Evolutionary conservation across 2,113 vertebrate species (phyloP), one percentile per base, ranked within the genome.

Genomic region (Cyprinodon variegatus): DNA sequence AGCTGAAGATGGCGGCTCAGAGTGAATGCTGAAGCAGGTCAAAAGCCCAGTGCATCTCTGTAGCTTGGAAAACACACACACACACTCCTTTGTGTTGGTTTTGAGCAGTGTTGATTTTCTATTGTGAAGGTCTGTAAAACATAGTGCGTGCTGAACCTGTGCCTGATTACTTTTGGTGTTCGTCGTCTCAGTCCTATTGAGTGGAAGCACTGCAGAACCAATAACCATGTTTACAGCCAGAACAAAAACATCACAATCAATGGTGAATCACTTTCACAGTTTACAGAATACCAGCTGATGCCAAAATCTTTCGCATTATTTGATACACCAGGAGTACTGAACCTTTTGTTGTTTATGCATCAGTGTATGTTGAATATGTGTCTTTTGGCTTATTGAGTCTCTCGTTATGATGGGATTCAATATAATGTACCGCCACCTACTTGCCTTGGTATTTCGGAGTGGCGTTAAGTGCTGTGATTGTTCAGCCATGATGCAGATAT

Each of bases 241-340:
- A 83, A 77, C 82, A 71, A 79, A 83, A 79, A 83, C 69, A 65
- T 80, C 74, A 68, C 67, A 79, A 69, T 61, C 41, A 36, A 78
- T 50, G 64, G 79, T 78, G 80, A 88, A 68, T 72, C 60, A 72
- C 53, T 37, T 80, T 89, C 89, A 87, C 88, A 79, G 89, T 92
- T 92, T 92, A 92, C 92, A 92, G 81, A 72, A 88, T 77, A 90
- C 91, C 92, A 93, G 92, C 93, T 89, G 85, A 92, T 65, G 79
- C 91, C 91, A 93, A 92, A 92, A 91, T 71, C 70, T 83, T 85
- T 70, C 77, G 87, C 83, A 84, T 57, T 59, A 68, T 93, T 90
- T 90, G 82, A 90, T 84, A 88, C 68, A 73, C 78, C 85, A 80
- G 68, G 40, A 74, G 79, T 75, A 86, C 62, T 77, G 76, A 78